A percentile compares a stretch with the other conserved stretches of the same genome.
phyloP scores from a whole-genome alignment of 1,140 invertebrate species.

The Anoplolepis gracilipes region DNA sequence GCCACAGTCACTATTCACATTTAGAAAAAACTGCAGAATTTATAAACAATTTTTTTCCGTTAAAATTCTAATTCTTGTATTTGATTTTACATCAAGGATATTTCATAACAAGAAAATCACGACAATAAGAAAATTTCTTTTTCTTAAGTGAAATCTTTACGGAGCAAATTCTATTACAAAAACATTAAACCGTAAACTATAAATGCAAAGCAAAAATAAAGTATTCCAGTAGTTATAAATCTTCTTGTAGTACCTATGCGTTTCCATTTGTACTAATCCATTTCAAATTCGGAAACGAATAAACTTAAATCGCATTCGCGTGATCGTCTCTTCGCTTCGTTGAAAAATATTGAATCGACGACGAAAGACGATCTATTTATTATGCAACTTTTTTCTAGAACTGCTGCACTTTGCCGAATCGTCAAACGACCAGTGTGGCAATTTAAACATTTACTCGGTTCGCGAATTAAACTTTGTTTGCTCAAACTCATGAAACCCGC shows the following conservation, averaged over 20 bases:
- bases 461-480: constrained; percentile 22
- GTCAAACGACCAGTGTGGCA: background rate
- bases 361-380: background rate
- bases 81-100: background rate
- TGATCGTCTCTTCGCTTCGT: background rate
- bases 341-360: constrained; percentile 1
- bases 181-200: constrained; percentile 64
- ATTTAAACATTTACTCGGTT: constrained; percentile 40
- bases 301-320: constrained; percentile 41
- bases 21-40: too few species aligned
- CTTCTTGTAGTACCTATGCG: background rate
- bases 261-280: constrained; percentile 53
- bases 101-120: constrained; percentile 31
- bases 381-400: constrained; percentile 4
- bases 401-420: background rate
- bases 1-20: background rate
- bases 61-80: background rate
- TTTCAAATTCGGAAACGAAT: constrained; percentile 54
- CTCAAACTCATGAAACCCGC: background rate
- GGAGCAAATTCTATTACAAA: constrained; percentile 73
- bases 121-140: constrained; percentile 77
- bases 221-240: background rate
- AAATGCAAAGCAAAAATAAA: background rate
- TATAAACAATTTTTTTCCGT: too few species aligned
- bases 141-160: constrained; percentile 74